Percentiles rank a stretch among this genome's conserved stretches.
Evolutionary conservation across 2,888 invertebrate genomes (phyloP).

Genomic region (Lissonota sp.): DNA sequence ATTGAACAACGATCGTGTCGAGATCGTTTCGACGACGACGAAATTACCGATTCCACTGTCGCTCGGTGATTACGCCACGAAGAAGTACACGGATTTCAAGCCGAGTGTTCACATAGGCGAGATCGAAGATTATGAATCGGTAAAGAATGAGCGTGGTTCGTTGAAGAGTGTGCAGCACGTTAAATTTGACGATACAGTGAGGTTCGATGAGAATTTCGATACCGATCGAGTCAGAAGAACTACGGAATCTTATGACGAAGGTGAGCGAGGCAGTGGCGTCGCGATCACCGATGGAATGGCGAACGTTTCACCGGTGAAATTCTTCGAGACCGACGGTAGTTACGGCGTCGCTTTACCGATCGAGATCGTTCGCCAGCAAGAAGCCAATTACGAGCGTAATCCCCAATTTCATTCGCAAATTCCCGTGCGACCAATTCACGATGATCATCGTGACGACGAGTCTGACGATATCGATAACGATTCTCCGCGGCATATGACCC

Average conservation of each 20-base stretch:
- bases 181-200: slow-evolving; percentile 68
- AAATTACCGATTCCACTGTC: neutral
- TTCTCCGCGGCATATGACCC: neutral
- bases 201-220: slow-evolving; percentile 42
- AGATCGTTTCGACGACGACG: neutral
- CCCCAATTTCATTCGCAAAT: slow-evolving; percentile 1
- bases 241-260: slow-evolving; percentile 8
- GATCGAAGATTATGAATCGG: slow-evolving; percentile 48
- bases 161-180: slow-evolving; percentile 72
- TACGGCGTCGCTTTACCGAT: slow-evolving; percentile 53
- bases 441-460: neutral
- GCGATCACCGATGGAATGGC: slow-evolving; percentile 19
- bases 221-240: slow-evolving; percentile 50
- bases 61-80: slow-evolving; percentile 7
- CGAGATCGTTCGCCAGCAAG: slow-evolving; percentile 31
- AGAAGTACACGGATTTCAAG: slow-evolving; percentile 62
- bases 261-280: slow-evolving; percentile 5
- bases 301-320: slow-evolving; percentile 60
- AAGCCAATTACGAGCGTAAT: slow-evolving; percentile 27
- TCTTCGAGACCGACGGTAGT: slow-evolving; percentile 70
- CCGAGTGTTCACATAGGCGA: slow-evolving; percentile 77
- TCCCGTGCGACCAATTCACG: slow-evolving; percentile 11
- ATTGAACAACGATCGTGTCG: neutral
- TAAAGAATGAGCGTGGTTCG: slow-evolving; percentile 33
- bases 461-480: neutral